Conservation (phyloP, 2,797 vertebrate species). For the Sebastes nivosus region DNA sequence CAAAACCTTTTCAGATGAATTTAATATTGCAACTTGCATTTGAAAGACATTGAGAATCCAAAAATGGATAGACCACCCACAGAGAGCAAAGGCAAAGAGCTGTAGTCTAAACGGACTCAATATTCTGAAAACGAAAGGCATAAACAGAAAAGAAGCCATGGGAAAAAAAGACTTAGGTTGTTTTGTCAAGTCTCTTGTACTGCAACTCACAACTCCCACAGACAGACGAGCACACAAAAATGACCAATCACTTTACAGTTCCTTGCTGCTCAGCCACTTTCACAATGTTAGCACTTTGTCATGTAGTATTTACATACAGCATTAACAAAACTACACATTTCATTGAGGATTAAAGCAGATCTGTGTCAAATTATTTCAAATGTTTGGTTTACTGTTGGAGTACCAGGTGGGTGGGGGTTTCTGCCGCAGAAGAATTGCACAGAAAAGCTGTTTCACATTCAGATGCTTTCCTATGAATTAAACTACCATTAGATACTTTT, state of each 20-base stretch:
- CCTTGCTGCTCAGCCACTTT: conserved; percentile 30
- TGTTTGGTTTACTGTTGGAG: conserved; percentile 39
- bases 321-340: conserved; percentile 38
- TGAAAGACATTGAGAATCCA: conserved; percentile 68
- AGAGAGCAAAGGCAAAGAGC: conserved; percentile 60
- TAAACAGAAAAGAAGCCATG: conserved; percentile 25
- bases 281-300: conserved; percentile 60
- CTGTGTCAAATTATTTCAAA: not conserved
- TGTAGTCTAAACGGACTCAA: conserved; percentile 27
- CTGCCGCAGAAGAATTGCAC: conserved; percentile 12
- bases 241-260: conserved; percentile 32
- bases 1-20: conserved; percentile 54
- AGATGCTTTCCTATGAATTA: conserved; percentile 11
- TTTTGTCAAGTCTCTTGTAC: conserved; percentile 37
- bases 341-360: conserved; percentile 21
- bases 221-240: conserved; percentile 28
- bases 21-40: conserved; percentile 76
- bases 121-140: conserved; percentile 14
- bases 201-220: conserved; percentile 41
- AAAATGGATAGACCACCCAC: conserved; percentile 58
- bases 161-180: conserved; percentile 12
- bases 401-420: conserved; percentile 26
- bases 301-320: conserved; percentile 58
- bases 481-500: not conserved
- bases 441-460: conserved; percentile 34